Evolutionary conservation across 2,113 vertebrate genomes (phyloP).

Genomic region (Theristicus caerulescens): DNA sequence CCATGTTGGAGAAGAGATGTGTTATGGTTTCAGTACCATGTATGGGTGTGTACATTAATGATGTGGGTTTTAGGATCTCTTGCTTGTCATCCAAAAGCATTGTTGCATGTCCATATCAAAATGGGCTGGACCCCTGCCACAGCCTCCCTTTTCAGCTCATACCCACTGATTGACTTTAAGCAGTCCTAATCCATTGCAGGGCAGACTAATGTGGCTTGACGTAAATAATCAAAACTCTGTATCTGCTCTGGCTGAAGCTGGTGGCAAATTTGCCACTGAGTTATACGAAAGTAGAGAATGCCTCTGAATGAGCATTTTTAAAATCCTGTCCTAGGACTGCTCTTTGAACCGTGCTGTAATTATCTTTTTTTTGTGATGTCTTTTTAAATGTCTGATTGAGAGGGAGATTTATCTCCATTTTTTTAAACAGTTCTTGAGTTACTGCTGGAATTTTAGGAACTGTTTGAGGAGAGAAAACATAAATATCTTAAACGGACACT

Average conservation of each 20-base stretch:
- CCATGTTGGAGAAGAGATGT: neutral
- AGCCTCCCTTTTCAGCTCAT: neutral
- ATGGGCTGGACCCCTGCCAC: neutral
- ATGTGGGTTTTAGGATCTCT: neutral
- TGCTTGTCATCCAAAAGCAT: neutral
- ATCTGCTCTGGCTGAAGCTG: neutral
- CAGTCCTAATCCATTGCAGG: neutral
- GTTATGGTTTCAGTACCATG: accelerated
- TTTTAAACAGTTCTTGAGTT: neutral
- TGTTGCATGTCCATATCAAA: neutral
- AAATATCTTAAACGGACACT: neutral
- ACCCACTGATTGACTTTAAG: neutral
- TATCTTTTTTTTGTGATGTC: neutral
- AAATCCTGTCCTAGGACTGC: neutral
- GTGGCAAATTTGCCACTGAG: neutral
- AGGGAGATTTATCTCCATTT: neutral
- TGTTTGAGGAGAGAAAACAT: neutral
- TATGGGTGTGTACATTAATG: no score
- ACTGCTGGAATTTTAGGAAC: neutral
- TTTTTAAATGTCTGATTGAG: neutral
- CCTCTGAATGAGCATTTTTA: neutral
- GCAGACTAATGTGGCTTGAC: neutral
- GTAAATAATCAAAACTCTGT: neutral
- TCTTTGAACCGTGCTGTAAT: neutral
- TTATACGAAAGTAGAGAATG: neutral